These are phyloP conservation scores for Lasioglossum zephyrum DNA, from an alignment of 2,888 invertebrate species.

Conservation along the genomic window DNA sequence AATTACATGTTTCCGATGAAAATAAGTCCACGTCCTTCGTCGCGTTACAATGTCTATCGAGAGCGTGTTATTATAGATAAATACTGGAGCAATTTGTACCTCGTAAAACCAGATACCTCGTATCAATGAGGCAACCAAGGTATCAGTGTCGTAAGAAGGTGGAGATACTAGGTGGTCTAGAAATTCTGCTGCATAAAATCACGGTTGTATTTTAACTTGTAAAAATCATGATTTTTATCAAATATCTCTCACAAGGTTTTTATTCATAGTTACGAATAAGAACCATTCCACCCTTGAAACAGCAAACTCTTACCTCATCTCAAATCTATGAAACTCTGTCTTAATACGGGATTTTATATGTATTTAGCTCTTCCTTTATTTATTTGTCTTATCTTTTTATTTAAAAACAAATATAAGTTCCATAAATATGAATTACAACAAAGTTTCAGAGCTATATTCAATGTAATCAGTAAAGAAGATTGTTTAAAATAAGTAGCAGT, in stretches of 20 bases:
- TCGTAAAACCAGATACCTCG: conserved; percentile 2
- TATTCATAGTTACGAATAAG: background rate
- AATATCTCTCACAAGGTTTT: background rate
- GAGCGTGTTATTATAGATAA: conserved; percentile 8
- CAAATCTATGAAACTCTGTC: too few relatives aligned
- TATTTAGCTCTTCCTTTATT: too few relatives aligned
- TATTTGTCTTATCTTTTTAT: too few relatives aligned
- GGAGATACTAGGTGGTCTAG: background rate
- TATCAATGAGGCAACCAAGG: conserved; percentile 8
- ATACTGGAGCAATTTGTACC: conserved; percentile 3
- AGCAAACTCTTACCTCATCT: too few relatives aligned
- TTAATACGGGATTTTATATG: too few relatives aligned
- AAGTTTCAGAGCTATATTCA: too few relatives aligned
- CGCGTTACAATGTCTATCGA: background rate
- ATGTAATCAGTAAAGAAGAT: too few relatives aligned
- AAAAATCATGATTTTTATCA: background rate
- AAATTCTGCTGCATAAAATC: background rate
- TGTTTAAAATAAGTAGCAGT: too few relatives aligned
- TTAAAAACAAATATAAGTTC: too few relatives aligned
- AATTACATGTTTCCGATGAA: conserved; percentile 1
- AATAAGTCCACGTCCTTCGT: conserved; percentile 2
- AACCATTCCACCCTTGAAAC: too few relatives aligned
- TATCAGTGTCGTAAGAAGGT: background rate
- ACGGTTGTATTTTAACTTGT: background rate
- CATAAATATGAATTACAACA: too few relatives aligned